Percentiles rank a stretch among this genome's conserved stretches.
Evolutionary conservation across 2,797 vertebrate species (phyloP).

Genomic region (Artibeus jamaicensis): DNA sequence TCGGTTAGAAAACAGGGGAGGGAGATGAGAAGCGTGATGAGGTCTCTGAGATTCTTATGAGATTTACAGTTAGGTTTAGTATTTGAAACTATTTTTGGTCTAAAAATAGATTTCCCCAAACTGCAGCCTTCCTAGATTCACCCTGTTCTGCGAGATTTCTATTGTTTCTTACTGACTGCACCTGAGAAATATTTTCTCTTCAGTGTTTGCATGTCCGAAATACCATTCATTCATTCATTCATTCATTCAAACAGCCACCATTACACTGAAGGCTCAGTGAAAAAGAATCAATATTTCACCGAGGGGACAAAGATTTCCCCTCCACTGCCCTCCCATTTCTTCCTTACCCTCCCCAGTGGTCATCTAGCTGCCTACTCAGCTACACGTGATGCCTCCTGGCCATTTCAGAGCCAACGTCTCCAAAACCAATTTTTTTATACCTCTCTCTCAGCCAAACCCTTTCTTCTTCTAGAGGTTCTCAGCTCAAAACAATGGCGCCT

Average conservation of each 20-base stretch:
- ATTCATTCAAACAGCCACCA: neutral
- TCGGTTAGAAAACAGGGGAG: neutral
- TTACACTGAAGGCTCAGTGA: neutral
- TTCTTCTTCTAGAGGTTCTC: neutral
- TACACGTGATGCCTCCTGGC: neutral
- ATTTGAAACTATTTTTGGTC: neutral
- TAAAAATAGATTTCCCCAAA: conserved; percentile 48
- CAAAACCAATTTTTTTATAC: neutral
- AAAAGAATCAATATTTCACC: neutral
- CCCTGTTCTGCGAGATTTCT: neutral
- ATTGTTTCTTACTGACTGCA: neutral
- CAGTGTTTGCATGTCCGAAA: neutral
- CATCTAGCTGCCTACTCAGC: neutral
- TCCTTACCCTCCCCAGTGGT: neutral
- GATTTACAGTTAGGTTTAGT: neutral
- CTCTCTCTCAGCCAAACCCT: neutral
- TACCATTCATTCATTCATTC: neutral
- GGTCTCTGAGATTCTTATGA: neutral
- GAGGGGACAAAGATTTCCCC: neutral
- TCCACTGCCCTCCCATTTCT: rapidly evolving
- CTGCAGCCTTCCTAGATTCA: neutral
- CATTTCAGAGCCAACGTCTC: neutral
- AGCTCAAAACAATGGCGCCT: neutral
- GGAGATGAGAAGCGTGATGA: neutral
- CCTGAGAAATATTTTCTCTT: conserved; percentile 2